Conservation (phyloP, 2,113 vertebrate genomes). For the Rhabdornis inornatus region DNA sequence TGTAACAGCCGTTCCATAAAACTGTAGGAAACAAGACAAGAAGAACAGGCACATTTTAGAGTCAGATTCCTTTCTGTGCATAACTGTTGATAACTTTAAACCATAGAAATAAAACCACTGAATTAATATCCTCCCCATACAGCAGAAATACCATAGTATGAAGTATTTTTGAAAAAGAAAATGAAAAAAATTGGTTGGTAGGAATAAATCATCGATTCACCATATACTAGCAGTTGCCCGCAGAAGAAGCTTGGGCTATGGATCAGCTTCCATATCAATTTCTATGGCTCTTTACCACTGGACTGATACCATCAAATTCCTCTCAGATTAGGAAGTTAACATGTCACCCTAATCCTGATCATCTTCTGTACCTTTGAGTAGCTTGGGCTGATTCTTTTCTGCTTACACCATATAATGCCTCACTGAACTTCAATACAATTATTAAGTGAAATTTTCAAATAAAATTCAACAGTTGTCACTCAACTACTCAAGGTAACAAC, state of each 20-base stretch:
- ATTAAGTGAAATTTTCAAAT: neutral
- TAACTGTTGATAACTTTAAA: neutral
- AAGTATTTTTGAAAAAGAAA: neutral
- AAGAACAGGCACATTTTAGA: neutral
- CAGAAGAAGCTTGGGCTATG: neutral
- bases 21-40: conserved; percentile 65
- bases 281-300: neutral
- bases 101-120: neutral
- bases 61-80: neutral
- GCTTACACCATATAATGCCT: neutral
- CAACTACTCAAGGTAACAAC: neutral
- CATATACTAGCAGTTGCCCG: neutral
- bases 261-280: neutral
- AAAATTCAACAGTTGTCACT: neutral
- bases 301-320: neutral
- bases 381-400: neutral
- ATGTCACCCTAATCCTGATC: neutral
- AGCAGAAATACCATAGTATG: neutral
- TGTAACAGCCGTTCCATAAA: conserved; percentile 48
- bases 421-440: neutral
- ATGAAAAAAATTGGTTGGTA: neutral
- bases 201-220: neutral
- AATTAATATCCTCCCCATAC: neutral
- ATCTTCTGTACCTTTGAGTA: neutral
- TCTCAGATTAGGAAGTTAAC: neutral